A percentile compares a stretch with the other conserved stretches of the same genome.
Conservation (phyloP, 2,797 vertebrate species). For the Dermochelys coriacea region DNA sequence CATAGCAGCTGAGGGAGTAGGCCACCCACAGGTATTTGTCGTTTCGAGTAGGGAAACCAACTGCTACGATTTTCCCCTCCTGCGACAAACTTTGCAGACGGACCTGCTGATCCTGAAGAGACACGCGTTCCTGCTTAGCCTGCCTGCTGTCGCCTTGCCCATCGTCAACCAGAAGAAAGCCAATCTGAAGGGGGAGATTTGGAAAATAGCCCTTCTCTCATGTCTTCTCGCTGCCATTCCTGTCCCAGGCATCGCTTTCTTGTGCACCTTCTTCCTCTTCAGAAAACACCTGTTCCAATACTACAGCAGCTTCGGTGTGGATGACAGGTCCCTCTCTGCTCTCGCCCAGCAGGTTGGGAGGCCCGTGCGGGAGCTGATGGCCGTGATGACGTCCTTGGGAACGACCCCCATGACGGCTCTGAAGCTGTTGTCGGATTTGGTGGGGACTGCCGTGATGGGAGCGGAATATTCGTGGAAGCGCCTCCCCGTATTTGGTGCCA, state of each 20-base stretch:
- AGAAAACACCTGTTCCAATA: constrained; percentile 29
- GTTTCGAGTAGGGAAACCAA: constrained; percentile 45
- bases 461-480: not conserved
- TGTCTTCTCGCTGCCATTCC: not conserved
- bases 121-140: constrained; percentile 49
- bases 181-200: not conserved
- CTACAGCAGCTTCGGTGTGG: constrained; percentile 54
- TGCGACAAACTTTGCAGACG: constrained; percentile 54
- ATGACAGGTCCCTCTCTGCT: constrained; percentile 34
- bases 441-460: not conserved
- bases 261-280: constrained; percentile 34
- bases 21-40: constrained; percentile 62
- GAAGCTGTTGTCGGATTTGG: constrained; percentile 11
- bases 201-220: constrained; percentile 25
- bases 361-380: constrained; percentile 29
- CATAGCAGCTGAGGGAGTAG: not conserved
- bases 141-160: not conserved
- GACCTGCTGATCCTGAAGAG: constrained; percentile 55
- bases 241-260: not conserved
- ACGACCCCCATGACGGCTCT: constrained; percentile 7
- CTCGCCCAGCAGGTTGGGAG: constrained; percentile 28
- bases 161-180: constrained; percentile 18
- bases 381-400: not conserved
- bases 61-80: constrained; percentile 55
- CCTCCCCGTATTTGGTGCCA: not conserved